Percentiles rank a stretch among this genome's conserved stretches.
Evolutionary conservation across 2,888 invertebrate genomes (phyloP).

Genomic region (Malacosoma neustria): DNA sequence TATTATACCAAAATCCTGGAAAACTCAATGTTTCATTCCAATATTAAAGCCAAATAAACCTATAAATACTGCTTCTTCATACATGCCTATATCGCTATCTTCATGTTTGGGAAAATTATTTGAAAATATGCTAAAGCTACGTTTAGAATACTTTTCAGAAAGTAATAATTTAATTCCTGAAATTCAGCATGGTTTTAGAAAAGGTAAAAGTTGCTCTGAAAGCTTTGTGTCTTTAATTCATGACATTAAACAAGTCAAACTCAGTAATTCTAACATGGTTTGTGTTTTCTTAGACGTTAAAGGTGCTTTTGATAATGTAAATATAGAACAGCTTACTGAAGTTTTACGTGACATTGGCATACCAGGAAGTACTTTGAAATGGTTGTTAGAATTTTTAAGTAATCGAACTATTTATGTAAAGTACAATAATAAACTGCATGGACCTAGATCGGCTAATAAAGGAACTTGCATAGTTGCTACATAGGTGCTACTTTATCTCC

Average conservation of each 20-base stretch:
- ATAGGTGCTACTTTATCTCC: conserved; percentile 2
- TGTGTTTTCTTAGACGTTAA: conserved; percentile 1
- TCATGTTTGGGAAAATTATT: conserved; percentile 8
- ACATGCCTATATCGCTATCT: conserved; percentile 5
- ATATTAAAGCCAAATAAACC: too few relatives aligned
- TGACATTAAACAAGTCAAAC: conserved; percentile 3
- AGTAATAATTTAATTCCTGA: background rate
- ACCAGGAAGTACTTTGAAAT: background rate
- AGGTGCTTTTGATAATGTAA: conserved; percentile 1
- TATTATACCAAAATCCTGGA: too few relatives aligned
- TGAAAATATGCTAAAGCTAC: conserved; percentile 7
- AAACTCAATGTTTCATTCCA: too few relatives aligned
- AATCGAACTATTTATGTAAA: background rate
- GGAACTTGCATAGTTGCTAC: conserved; percentile 4
- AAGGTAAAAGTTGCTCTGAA: conserved; percentile 8
- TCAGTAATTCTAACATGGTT: conserved; percentile 1
- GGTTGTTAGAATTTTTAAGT: conserved; percentile 1
- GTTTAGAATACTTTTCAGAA: conserved; percentile 2
- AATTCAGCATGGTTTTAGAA: conserved; percentile 6
- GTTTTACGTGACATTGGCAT: background rate
- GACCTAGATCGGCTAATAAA: background rate
- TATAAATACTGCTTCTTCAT: conserved; percentile 2
- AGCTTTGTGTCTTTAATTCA: conserved; percentile 3
- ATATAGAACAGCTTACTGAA: background rate
- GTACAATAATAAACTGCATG: conserved; percentile 1